phyloP scores from a whole-genome alignment of 2,888 invertebrate species.

The Dicyrtomina minuta region DNA sequence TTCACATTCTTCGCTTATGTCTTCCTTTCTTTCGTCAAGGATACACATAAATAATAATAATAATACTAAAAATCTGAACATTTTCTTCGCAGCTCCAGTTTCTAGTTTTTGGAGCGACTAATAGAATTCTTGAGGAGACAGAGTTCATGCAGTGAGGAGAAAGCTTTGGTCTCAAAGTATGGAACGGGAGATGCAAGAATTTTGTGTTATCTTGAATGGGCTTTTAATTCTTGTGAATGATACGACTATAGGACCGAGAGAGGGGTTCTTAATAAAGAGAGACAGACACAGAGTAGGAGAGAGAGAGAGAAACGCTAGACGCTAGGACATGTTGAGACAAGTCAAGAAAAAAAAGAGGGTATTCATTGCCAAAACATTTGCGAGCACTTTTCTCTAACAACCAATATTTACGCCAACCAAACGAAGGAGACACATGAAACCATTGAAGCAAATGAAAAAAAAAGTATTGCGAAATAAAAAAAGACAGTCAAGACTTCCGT shows the following conservation, averaged over 20 bases:
- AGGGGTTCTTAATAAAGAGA: not conserved
- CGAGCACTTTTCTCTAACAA: constrained; percentile 13
- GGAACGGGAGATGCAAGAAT: too few relatives aligned
- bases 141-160: too few relatives aligned
- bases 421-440: constrained; percentile 22
- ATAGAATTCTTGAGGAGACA: too few relatives aligned
- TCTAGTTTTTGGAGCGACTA: too few relatives aligned
- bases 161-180: too few relatives aligned
- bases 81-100: too few relatives aligned
- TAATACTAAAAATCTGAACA: too few relatives aligned
- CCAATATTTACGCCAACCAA: constrained; percentile 22
- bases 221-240: not conserved
- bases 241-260: not conserved
- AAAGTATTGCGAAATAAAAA: not conserved
- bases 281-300: not conserved
- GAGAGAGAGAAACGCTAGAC: constrained; percentile 1
- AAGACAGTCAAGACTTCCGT: constrained; percentile 21
- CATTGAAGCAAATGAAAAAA: constrained; percentile 28
- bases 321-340: not conserved
- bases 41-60: too few relatives aligned
- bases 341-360: constrained; percentile 1
- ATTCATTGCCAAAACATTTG: constrained; percentile 25
- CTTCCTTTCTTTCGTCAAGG: too few relatives aligned
- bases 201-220: too few relatives aligned
- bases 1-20: too few relatives aligned